Evolutionary conservation across 2,797 vertebrate species (phyloP), one percentile per base, ranked within the genome.

Genomic region (Eulemur albifrons): DNA sequence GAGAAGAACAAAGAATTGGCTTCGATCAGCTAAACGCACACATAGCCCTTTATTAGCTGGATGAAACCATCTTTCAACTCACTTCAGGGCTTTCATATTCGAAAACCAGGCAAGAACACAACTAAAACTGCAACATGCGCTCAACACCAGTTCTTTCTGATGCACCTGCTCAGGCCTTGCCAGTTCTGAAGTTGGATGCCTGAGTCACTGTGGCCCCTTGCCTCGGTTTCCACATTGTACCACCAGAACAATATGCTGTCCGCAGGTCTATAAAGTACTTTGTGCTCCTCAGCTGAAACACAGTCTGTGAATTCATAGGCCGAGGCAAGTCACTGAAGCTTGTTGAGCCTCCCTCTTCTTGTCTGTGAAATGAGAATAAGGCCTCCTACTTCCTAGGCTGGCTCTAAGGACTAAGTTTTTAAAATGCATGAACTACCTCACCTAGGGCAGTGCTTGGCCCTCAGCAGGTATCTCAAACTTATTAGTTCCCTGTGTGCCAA

Each of bases 1-100:
- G 70, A 92, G 57, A 96, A 70, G 63, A 96, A 75, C 48, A 94
- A 70, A 95, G 91, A 94, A 96, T 30, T 93, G 61, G 65, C 91
- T 97, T 69, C 5, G 1, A 73, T 92, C 69, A 82, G 54, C 45
- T 57, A 88, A 4, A 48, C 21, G 92, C 67, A 57, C 23, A 38
- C 23, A 72, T 40, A 76, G 23, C 23, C 11, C 32, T 20, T 77
- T 88, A 87, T 91, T 9, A 95, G 43, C 67, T 67, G 30, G n/a
- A 48, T 89, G 73, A 95, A 92, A 75, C 45, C 63, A 65, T 90
- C 85, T 96, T 92, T 95, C 90, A 79, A 67, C 27, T 82, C 35
- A 67, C 75, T 88, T 83, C n/a, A 6, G 35, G 54, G 67, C 32
- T 94, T 94, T 76, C 20, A 3, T 17, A 82, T 83, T 89, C 83